Evolutionary conservation across 2,113 vertebrate species (phyloP), one percentile per base, ranked within the genome.

Genomic region (Poicephalus meyeri): DNA sequence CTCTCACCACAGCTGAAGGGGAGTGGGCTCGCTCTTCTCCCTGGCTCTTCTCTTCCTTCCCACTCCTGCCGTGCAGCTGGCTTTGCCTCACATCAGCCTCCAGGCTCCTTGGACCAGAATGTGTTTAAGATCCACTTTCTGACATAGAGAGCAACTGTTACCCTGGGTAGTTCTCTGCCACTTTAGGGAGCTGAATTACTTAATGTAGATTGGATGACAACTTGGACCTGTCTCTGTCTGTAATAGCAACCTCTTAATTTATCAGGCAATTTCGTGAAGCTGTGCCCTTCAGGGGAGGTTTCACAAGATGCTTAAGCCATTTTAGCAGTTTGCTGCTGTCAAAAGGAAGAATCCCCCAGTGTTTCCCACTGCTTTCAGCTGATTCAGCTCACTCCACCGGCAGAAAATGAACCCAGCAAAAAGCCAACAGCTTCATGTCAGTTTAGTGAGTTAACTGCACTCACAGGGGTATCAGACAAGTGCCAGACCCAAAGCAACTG

Each of bases 181-280:
- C 41, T 93, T 86, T 6, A 80, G 52, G 2, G 11, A 82, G 47
- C 44, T 69, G 82, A 41, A 88, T 50, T 49, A 81, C n/a, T 64
- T 76, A 72, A 44, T n/a, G 28, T 41, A 69, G 44, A 90, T 41
- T 9, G 3, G 31, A 9, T 87, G 81, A 76, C 69, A 64, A 4
- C 72, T 91, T 24, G 52, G 84, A 76, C 21, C 31, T 25, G 24
- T 65, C 35, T 86, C 64, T 72, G 76, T 77, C 55, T 80, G 73
- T 55, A 87, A 46, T 11, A 60, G 65, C 73, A 24, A 87, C 78
- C 84, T 80, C 83, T 68, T 82, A 71, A 85, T 97, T 93, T 82
- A 60, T 80, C 29, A 31, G 88, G 46, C 0, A 1, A 55, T 86
- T 83, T 55, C 78, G 46, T 80, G 73, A 86, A 93, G 58, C 46